Conservation (phyloP, 2,113 vertebrate genomes). For the Trematocara variabile region DNA sequence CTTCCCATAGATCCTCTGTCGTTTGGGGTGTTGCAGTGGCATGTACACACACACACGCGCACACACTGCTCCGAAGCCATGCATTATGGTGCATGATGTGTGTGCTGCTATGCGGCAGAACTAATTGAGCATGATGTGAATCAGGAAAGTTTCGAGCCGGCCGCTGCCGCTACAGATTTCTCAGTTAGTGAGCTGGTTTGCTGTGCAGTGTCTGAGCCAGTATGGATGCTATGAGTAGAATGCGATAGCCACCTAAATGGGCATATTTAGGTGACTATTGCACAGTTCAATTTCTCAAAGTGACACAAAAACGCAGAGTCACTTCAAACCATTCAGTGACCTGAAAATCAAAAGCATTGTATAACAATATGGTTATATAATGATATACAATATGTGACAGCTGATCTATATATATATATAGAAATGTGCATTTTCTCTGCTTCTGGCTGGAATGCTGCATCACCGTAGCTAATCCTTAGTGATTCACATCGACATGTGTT, state of each 20-base stretch:
- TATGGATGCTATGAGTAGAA: neutral
- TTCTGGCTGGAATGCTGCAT: slow-evolving; percentile 26
- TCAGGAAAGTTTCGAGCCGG: slow-evolving; percentile 59
- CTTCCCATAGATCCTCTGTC: slow-evolving; percentile 2
- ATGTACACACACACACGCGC: slow-evolving; percentile 22
- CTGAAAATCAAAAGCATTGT: slow-evolving; percentile 55
- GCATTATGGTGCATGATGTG: slow-evolving; percentile 65
- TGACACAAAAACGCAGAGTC: slow-evolving; percentile 34
- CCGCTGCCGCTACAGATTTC: slow-evolving; percentile 26
- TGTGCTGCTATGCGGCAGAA: slow-evolving; percentile 75
- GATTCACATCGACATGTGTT: slow-evolving; percentile 6
- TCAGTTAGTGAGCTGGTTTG: neutral
- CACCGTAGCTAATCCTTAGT: slow-evolving; percentile 18
- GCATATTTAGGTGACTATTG: neutral
- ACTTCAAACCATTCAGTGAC: slow-evolving; percentile 45
- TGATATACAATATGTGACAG: slow-evolving; percentile 38
- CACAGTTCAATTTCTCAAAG: neutral
- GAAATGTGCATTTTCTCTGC: slow-evolving; percentile 8
- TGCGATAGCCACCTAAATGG: neutral
- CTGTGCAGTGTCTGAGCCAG: neutral
- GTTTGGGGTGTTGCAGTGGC: slow-evolving; percentile 49
- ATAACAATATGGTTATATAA: slow-evolving; percentile 60
- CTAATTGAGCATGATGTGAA: slow-evolving; percentile 69
- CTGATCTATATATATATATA: slow-evolving; percentile 5
- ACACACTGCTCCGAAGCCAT: slow-evolving; percentile 40